A percentile compares a stretch with the other conserved stretches of the same genome.
phyloP scores from a whole-genome alignment of 1,140 invertebrate genomes.

The Camponotus pennsylvanicus region DNA sequence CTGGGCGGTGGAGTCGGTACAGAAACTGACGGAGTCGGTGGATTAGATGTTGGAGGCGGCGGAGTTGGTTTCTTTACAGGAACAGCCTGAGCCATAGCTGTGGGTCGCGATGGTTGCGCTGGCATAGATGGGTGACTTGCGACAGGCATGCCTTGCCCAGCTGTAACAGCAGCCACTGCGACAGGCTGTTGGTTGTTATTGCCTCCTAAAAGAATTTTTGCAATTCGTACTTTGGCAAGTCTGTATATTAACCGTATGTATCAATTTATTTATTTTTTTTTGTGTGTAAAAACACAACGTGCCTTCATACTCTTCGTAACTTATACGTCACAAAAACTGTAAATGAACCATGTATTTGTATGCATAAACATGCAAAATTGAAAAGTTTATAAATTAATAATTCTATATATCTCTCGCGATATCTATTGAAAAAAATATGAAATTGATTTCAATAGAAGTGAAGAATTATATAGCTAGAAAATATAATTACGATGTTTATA shows the following conservation, averaged over 20 bases:
- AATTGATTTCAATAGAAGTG: background rate
- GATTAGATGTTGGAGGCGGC: constrained; percentile 76
- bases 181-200: constrained; percentile 75
- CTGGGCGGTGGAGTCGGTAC: constrained; percentile 83
- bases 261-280: background rate
- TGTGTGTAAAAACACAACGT: background rate
- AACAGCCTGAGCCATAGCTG: constrained; percentile 83
- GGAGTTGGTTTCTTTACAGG: constrained; percentile 83
- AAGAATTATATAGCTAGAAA: background rate
- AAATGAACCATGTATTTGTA: background rate
- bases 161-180: constrained; percentile 76
- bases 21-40: constrained; percentile 80
- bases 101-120: constrained; percentile 84
- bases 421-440: background rate
- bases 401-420: background rate
- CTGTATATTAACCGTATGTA: background rate
- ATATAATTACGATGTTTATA: background rate
- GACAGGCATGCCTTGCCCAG: constrained; percentile 78
- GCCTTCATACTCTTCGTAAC: background rate
- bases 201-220: constrained; percentile 74
- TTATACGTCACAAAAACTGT: constrained; percentile 4
- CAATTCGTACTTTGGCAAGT: constrained; percentile 7
- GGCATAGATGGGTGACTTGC: constrained; percentile 85
- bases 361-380: background rate
- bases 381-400: background rate